Evolutionary conservation across 2,797 vertebrate genomes (phyloP).

Genomic region (Tympanoctomys barrerae): DNA sequence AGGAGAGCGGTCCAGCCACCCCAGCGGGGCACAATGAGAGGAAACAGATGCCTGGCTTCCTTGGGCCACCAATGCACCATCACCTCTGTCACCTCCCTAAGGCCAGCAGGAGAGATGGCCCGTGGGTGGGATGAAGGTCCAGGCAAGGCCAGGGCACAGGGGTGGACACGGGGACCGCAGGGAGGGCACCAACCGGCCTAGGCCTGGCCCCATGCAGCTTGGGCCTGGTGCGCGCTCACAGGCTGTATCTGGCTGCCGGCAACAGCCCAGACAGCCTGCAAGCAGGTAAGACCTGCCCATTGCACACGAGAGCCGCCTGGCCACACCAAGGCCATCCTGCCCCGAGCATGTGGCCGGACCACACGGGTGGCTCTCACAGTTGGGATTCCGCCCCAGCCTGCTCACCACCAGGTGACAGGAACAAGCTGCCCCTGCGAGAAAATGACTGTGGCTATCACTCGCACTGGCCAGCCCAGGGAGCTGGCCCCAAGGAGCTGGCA

Average conservation of each 20-base stretch:
- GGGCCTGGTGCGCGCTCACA: fast-evolving
- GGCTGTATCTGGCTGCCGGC: fast-evolving
- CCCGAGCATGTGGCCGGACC: not conserved
- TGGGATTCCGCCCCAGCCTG: conserved; percentile 42
- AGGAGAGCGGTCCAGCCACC: fast-evolving
- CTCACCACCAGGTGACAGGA: conserved; percentile 37
- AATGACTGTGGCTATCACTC: not conserved
- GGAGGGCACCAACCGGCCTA: fast-evolving
- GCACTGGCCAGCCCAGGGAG: fast-evolving
- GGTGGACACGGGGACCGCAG: fast-evolving
- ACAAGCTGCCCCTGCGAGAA: not conserved
- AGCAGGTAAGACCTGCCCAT: too few species aligned
- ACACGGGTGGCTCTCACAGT: conserved; percentile 19
- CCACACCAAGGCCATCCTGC: not conserved
- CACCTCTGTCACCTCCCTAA: too few species aligned
- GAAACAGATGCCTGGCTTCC: not conserved
- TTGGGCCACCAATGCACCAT: fast-evolving
- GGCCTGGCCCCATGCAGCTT: fast-evolving
- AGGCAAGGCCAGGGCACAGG: fast-evolving
- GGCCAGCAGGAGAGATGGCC: not conserved
- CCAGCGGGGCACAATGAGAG: not conserved
- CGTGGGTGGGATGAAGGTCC: fast-evolving
- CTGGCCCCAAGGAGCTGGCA: fast-evolving
- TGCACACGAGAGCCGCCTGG: not conserved
- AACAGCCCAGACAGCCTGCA: not conserved